phyloP scores from a whole-genome alignment of 2,797 vertebrate genomes.

The Platyrinchus mystaceus region DNA sequence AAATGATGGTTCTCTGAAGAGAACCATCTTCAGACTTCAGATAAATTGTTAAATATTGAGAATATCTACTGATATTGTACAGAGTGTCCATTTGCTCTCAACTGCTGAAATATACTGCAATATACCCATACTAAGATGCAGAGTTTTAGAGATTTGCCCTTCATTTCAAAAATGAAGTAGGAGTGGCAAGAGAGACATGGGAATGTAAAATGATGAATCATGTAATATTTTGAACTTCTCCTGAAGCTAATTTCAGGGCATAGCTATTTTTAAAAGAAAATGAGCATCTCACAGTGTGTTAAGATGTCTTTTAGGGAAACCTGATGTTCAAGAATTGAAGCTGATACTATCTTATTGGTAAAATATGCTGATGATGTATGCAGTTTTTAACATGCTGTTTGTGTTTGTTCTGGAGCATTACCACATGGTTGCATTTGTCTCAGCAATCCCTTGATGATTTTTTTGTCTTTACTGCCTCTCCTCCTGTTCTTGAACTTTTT shows the following conservation, averaged over 20 bases:
- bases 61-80: not conserved
- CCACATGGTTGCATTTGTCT: not conserved
- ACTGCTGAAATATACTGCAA: not conserved
- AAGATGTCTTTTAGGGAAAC: not conserved
- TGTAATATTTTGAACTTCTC: not conserved
- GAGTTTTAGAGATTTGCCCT: not conserved
- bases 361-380: not conserved
- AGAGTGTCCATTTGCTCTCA: not conserved
- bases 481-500: not conserved
- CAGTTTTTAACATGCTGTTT: not conserved
- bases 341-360: not conserved
- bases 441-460: not conserved
- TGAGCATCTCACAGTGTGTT: not conserved
- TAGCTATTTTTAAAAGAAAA: not conserved
- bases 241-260: not conserved
- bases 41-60: not conserved
- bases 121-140: not conserved
- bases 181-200: not conserved
- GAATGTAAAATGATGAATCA: not conserved
- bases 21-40: not conserved
- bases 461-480: not conserved
- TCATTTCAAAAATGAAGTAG: not conserved
- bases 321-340: not conserved
- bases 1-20: not conserved
- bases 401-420: not conserved